Evolutionary conservation across 2,113 vertebrate genomes (phyloP).

Genomic region (Pao palembangensis): DNA sequence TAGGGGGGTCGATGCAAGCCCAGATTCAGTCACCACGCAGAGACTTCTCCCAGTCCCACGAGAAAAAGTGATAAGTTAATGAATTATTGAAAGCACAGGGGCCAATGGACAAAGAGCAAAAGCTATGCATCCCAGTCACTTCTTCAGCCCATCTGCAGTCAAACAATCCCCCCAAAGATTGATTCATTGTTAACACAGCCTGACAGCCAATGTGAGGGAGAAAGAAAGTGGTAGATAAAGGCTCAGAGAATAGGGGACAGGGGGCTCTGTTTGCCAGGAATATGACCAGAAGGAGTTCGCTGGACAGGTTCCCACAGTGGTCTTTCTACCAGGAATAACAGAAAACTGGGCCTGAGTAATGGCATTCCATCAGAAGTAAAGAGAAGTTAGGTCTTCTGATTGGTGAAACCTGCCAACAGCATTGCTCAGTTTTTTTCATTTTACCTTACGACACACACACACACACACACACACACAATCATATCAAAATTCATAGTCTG

Average conservation of each 20-base stretch:
- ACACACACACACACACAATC: background rate
- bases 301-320: conserved; percentile 75
- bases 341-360: conserved; percentile 50
- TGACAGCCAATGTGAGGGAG: conserved; percentile 75
- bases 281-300: conserved; percentile 70
- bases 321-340: conserved; percentile 37
- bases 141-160: conserved; percentile 78
- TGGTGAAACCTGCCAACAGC: conserved; percentile 4
- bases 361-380: conserved; percentile 59
- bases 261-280: conserved; percentile 71
- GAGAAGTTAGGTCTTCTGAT: conserved; percentile 39
- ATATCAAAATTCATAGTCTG: background rate
- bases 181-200: conserved; percentile 81
- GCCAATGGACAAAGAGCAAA: conserved; percentile 71
- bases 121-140: conserved; percentile 69
- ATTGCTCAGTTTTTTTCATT: background rate
- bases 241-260: conserved; percentile 70
- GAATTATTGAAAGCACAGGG: conserved; percentile 71
- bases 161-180: conserved; percentile 79
- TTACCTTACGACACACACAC: background rate
- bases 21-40: conserved; percentile 27
- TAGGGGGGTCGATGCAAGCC: conserved; percentile 21
- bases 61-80: conserved; percentile 78
- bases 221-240: conserved; percentile 76
- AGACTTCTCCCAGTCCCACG: conserved; percentile 52